Evolutionary conservation across 2,888 invertebrate species (phyloP), one percentile per base, ranked within the genome.

Genomic region (Halictus quadricinctus): DNA sequence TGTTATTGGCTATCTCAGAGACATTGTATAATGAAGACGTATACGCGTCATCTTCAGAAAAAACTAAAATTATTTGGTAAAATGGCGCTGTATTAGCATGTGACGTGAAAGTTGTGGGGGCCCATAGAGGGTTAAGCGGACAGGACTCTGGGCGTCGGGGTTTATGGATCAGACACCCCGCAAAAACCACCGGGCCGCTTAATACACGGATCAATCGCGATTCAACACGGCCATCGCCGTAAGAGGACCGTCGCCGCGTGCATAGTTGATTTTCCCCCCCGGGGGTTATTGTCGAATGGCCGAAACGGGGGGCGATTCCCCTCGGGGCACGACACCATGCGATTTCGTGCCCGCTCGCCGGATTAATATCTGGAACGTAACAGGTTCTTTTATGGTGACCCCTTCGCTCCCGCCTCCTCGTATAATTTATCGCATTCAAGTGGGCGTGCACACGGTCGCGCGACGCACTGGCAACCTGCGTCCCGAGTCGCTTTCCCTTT

Each of bases 401-500:
- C 83, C 80, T 84, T 87, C 85, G 76, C 73, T 72, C 83, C 82
- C 90, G 88, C 88, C 88, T 89, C 87, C 72, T 88, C 91, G 87
- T 58, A 87, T 90, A 91, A 92, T 92, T 88, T 88, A 88, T 90
- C 87, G 79, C 72, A 50, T 36, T 83, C 87, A 88, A 88, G 92
- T 91, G 87, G 91, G 93, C 84, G 92, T 76, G 66, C 64, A 83
- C 83, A 76, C 43, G 78, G 82, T 72, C 82, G 74, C 29, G 64
- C 86, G 87, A 86, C 80, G 83, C 82, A 80, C 88, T 74, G 87
- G 87, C 90, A 90, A 91, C 90, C 86, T 88, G 91, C 90, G 78
- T 76, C 72, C 77, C 81, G 83, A 82, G 73, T 81, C 82, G 88
- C 89, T 93, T 93, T 92, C 88, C 94, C 94, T 93, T 94, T 93